Conservation (phyloP, 1,140 invertebrate species). For the Tenebrio molitor region DNA sequence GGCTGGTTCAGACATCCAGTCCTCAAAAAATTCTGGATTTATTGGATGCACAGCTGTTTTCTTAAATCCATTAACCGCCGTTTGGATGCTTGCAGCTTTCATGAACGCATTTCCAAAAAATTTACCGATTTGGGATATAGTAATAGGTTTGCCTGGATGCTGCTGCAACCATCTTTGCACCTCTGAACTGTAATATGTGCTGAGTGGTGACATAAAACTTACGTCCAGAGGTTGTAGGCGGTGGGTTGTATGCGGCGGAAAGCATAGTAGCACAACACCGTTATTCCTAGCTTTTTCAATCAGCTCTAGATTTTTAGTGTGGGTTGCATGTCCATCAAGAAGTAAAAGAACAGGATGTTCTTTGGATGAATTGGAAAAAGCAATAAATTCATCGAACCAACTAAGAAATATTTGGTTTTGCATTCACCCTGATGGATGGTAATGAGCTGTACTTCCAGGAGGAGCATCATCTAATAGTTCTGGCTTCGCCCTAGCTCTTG, state of each 20-base stretch:
- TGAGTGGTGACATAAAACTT: constrained; percentile 59
- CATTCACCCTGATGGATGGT: constrained; percentile 58
- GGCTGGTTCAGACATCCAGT: constrained; percentile 62
- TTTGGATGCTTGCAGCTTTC: constrained; percentile 63
- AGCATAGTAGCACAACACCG: constrained; percentile 56
- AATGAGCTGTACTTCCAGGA: constrained; percentile 53
- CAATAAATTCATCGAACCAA: constrained; percentile 56
- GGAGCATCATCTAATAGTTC: constrained; percentile 58
- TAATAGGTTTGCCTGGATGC: constrained; percentile 53
- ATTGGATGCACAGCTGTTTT: constrained; percentile 64
- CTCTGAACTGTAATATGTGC: constrained; percentile 43
- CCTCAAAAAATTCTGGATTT: constrained; percentile 64
- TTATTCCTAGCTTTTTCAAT: constrained; percentile 57
- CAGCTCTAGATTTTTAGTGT: constrained; percentile 59
- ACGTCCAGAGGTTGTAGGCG: constrained; percentile 65
- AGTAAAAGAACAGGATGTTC: constrained; percentile 51
- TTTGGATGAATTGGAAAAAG: constrained; percentile 50
- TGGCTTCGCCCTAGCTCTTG: constrained; percentile 53
- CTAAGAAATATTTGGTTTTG: constrained; percentile 57
- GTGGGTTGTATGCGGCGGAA: too few relatives aligned
- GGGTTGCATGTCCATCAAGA: too few relatives aligned
- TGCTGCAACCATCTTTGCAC: constrained; percentile 50
- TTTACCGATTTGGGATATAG: constrained; percentile 59
- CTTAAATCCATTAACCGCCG: constrained; percentile 63
- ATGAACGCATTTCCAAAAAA: constrained; percentile 62